Evolutionary conservation across 2,888 invertebrate genomes (phyloP).

Genomic region (Melinaea marsaeus): DNA sequence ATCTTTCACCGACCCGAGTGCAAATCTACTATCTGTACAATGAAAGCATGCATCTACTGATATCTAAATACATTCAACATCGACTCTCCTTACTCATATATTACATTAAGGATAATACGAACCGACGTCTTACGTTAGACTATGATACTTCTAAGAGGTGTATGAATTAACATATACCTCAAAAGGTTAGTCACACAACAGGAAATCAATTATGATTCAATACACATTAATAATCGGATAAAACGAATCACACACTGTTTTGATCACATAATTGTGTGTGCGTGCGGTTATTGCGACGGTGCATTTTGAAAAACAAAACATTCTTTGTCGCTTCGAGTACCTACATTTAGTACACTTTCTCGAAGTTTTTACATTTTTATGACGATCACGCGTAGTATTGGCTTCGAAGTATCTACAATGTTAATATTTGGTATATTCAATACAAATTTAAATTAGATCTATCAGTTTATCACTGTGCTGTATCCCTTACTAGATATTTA

Average conservation of each 20-base stretch:
- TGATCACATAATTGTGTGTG: slow-evolving; percentile 13
- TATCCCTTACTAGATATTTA: no score
- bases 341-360: not conserved
- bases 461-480: not conserved
- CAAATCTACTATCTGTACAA: slow-evolving; percentile 31
- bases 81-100: not conserved
- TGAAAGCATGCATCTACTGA: slow-evolving; percentile 13
- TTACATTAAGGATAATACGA: not conserved
- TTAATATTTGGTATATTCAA: slow-evolving; percentile 23
- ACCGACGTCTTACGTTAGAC: slow-evolving; percentile 1
- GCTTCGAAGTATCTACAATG: slow-evolving; percentile 56
- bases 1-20: slow-evolving; percentile 61
- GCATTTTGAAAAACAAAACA: not conserved
- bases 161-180: not conserved
- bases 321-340: slow-evolving; percentile 10
- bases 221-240: not conserved
- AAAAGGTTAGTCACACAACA: slow-evolving; percentile 4
- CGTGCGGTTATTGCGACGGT: not conserved
- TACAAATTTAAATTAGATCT: not conserved
- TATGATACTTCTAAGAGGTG: slow-evolving; percentile 5
- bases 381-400: slow-evolving; percentile 53
- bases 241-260: not conserved
- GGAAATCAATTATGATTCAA: not conserved
- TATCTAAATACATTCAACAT: slow-evolving; percentile 14
- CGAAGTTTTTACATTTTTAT: slow-evolving; percentile 46